Percentiles rank a stretch among this genome's conserved stretches.
Evolutionary conservation across 2,113 vertebrate species (phyloP).

Genomic region (Raphicerus campestris): DNA sequence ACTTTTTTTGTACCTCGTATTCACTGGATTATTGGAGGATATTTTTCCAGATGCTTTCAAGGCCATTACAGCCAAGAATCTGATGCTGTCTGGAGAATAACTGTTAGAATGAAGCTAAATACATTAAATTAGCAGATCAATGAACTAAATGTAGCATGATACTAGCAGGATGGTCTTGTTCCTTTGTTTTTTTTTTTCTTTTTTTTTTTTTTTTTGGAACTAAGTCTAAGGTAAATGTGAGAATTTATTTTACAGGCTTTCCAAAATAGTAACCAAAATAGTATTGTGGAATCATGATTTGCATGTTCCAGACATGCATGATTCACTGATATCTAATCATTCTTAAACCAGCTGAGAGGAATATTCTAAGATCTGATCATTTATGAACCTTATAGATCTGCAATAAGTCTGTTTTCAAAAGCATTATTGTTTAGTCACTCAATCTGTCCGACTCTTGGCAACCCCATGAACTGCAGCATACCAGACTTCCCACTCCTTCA

Average conservation of each 20-base stretch:
- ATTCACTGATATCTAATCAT: background rate
- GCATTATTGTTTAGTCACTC: background rate
- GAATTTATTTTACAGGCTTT: background rate
- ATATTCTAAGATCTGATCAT: background rate
- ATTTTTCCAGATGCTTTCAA: background rate
- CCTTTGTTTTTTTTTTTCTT: background rate
- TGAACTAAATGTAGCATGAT: background rate
- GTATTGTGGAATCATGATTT: background rate
- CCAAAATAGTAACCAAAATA: background rate
- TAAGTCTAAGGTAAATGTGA: background rate
- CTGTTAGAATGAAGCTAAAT: background rate
- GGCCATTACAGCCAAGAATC: background rate
- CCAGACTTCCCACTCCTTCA: background rate
- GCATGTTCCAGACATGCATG: background rate
- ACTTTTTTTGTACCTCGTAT: background rate
- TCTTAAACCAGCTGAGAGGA: background rate
- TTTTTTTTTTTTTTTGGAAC: background rate
- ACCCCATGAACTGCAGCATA: background rate
- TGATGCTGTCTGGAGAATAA: background rate
- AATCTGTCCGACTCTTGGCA: background rate
- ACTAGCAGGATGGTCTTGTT: background rate
- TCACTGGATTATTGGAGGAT: background rate
- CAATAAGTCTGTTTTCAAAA: background rate
- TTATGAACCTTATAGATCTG: background rate
- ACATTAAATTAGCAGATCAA: conserved; percentile 20